A percentile compares a stretch with the other conserved stretches of the same genome.
Evolutionary conservation across 2,888 invertebrate species (phyloP).

Genomic region (Polydrusus tereticollis): DNA sequence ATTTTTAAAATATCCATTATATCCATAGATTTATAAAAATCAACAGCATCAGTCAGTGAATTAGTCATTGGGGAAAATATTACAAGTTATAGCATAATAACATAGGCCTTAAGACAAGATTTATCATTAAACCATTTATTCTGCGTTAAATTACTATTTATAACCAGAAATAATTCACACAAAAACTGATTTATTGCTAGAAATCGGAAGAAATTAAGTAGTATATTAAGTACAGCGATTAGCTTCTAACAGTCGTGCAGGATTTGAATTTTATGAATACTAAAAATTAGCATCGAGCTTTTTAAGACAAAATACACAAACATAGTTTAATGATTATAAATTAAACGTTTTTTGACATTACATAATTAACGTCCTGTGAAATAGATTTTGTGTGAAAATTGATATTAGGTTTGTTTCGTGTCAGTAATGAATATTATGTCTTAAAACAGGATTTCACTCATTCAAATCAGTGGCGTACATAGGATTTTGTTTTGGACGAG

Average conservation of each 20-base stretch:
- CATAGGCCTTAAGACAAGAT: neutral
- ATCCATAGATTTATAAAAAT: neutral
- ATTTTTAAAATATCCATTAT: neutral
- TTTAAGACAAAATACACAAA: constrained; percentile 7
- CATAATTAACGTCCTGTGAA: neutral
- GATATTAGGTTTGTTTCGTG: neutral
- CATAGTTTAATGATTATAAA: neutral
- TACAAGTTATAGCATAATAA: neutral
- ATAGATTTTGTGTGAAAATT: neutral
- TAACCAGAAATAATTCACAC: constrained; percentile 22
- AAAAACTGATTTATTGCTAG: constrained; percentile 28
- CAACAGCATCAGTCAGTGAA: neutral
- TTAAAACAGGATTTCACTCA: too few relatives aligned
- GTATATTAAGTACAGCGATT: constrained; percentile 14
- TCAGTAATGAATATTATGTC: neutral
- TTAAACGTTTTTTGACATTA: neutral
- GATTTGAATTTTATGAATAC: constrained; percentile 11
- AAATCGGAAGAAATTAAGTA: constrained; percentile 26
- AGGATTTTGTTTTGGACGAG: neutral
- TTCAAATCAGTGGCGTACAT: neutral
- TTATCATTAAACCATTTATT: constrained; percentile 21
- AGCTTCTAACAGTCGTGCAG: constrained; percentile 2
- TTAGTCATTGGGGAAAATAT: neutral
- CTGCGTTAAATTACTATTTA: constrained; percentile 15
- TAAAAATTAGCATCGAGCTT: constrained; percentile 4